A percentile compares a stretch with the other conserved stretches of the same genome.
Conservation (phyloP, 1,140 invertebrate genomes). For the Diorhabda elongata region DNA sequence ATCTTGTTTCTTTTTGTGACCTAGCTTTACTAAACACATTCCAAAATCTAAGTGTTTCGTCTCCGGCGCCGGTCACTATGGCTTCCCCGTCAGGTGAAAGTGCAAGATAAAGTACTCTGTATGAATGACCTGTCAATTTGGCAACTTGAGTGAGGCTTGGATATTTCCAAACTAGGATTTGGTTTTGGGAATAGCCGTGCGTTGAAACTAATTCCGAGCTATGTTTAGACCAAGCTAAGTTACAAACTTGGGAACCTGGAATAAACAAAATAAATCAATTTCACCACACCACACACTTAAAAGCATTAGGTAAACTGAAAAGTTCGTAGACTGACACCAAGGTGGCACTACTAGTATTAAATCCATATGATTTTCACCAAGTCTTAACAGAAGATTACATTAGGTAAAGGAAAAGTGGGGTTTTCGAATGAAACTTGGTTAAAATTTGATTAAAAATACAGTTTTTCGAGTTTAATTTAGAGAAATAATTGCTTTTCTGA, state of each 20-base stretch:
- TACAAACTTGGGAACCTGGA: constrained; percentile 93
- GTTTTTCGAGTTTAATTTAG: too few relatives aligned
- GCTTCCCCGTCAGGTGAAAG: constrained; percentile 98
- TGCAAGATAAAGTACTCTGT: constrained; percentile 93
- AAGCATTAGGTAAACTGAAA: too few relatives aligned
- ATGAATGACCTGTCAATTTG: constrained; percentile 97
- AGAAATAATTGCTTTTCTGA: too few relatives aligned
- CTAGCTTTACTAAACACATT: constrained; percentile 98
- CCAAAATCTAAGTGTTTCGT: constrained; percentile 98
- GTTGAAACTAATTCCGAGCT: constrained; percentile 97
- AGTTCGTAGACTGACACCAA: too few relatives aligned
- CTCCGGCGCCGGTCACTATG: constrained; percentile 98
- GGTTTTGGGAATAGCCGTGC: constrained; percentile 99
- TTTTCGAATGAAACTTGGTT: too few relatives aligned
- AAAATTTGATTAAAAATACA: too few relatives aligned
- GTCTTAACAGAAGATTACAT: too few relatives aligned
- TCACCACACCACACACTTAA: too few relatives aligned
- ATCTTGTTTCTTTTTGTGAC: constrained; percentile 93
- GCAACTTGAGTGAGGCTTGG: constrained; percentile 95
- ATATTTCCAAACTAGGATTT: constrained; percentile 99
- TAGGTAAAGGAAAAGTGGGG: too few relatives aligned
- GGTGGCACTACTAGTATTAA: too few relatives aligned
- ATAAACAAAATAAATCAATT: neutral
- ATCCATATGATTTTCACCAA: too few relatives aligned
- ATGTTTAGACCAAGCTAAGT: constrained; percentile 99